These are phyloP conservation scores for Ditylenchus dipsaci DNA, from an alignment of 1,140 invertebrate species.

Conservation along the genomic window DNA sequence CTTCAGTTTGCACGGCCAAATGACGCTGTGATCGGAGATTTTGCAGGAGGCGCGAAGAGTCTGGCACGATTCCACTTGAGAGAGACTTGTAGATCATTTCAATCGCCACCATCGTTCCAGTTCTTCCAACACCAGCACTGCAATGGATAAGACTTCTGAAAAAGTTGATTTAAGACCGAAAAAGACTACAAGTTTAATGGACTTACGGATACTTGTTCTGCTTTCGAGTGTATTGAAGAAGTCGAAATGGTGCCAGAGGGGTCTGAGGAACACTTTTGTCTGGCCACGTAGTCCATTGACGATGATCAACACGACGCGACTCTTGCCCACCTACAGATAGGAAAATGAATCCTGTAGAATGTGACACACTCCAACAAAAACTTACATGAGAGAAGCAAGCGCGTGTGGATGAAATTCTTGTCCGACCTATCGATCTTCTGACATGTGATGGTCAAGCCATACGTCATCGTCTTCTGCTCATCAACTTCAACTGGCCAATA, in stretches of 20 bases:
- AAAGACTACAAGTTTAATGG: background rate
- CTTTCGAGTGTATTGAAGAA: constrained; percentile 15
- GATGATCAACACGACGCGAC: constrained; percentile 26
- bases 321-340: constrained; percentile 21
- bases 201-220: background rate
- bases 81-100: constrained; percentile 24
- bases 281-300: constrained; percentile 38
- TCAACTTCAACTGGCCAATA: constrained; percentile 10
- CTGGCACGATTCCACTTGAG: constrained; percentile 4
- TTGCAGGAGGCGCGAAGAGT: constrained; percentile 15
- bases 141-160: constrained; percentile 22
- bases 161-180: background rate
- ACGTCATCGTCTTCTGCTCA: background rate
- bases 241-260: constrained; percentile 18
- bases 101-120: constrained; percentile 37
- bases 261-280: constrained; percentile 21
- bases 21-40: constrained; percentile 28
- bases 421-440: background rate
- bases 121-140: constrained; percentile 37
- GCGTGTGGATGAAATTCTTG: constrained; percentile 27
- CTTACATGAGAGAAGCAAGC: constrained; percentile 27
- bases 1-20: constrained; percentile 39
- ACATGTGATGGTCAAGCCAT: constrained; percentile 7
- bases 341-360: too few species aligned
- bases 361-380: background rate